phyloP scores from a whole-genome alignment of 2,888 invertebrate genomes.

The Philhelius pedissequus region DNA sequence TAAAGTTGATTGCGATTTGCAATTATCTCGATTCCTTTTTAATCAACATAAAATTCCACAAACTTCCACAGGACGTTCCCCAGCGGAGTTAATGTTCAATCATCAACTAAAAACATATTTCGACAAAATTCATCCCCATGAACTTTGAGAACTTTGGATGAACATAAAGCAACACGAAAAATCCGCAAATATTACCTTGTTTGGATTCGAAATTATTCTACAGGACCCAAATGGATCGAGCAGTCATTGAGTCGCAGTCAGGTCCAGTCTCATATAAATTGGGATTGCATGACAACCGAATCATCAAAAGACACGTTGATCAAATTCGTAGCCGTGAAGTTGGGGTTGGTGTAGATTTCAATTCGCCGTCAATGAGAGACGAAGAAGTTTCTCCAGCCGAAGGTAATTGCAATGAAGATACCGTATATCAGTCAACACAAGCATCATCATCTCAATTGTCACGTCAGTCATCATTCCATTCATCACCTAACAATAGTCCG shows the following conservation, averaged over 20 bases:
- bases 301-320: not conserved
- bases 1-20: too few relatives aligned
- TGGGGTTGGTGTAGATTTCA: not conserved
- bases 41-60: too few relatives aligned
- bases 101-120: too few relatives aligned
- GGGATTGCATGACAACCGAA: not conserved
- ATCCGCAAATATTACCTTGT: not conserved
- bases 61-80: too few relatives aligned
- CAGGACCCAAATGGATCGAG: not conserved
- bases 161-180: too few relatives aligned
- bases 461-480: not conserved
- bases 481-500: not conserved
- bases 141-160: too few relatives aligned
- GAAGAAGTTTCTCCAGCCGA: too few relatives aligned
- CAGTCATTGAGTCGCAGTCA: not conserved
- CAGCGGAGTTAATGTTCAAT: too few relatives aligned
- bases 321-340: not conserved
- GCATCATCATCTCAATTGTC: not conserved
- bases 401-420: too few relatives aligned
- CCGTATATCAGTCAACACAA: not conserved
- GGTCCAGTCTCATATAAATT: not conserved
- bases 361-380: too few relatives aligned
- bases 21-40: too few relatives aligned
- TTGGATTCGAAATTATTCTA: constrained; percentile 26
- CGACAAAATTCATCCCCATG: too few relatives aligned